phyloP scores from a whole-genome alignment of 64 coral and sea anemone genomes.

The Montipora capricornis region DNA sequence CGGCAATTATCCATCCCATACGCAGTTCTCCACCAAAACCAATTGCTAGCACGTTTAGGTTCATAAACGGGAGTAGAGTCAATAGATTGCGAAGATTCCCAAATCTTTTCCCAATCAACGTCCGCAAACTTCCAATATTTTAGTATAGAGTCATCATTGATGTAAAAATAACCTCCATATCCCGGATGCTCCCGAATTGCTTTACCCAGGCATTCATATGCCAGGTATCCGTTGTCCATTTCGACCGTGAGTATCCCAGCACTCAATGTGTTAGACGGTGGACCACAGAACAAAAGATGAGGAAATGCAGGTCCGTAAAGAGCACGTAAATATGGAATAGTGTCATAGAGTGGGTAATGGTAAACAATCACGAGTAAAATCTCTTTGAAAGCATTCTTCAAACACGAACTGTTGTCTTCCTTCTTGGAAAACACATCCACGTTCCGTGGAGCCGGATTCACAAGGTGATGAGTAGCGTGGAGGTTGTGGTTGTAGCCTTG shows the following conservation, averaged over 20 bases:
- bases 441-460: background rate
- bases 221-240: slow-evolving; percentile 72
- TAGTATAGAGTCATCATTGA: no score
- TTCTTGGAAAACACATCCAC: background rate
- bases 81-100: no score
- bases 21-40: no score
- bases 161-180: background rate
- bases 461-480: no score
- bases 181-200: slow-evolving; percentile 82
- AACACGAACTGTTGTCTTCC: slow-evolving; percentile 35
- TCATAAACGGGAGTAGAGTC: no score
- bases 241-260: slow-evolving; percentile 67
- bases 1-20: slow-evolving; percentile 76
- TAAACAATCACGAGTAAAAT: slow-evolving; percentile 44
- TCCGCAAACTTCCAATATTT: no score
- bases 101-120: no score
- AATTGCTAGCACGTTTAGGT: no score
- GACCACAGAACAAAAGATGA: slow-evolving; percentile 82
- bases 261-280: slow-evolving; percentile 46
- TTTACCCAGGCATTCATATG: slow-evolving; percentile 88
- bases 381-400: slow-evolving; percentile 64
- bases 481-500: background rate
- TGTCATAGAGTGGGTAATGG: slow-evolving; percentile 90
- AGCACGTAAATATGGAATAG: slow-evolving; percentile 58
- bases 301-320: slow-evolving; percentile 83